Evolutionary conservation across 1,140 invertebrate genomes (phyloP).

Genomic region (Heliconius himera): DNA sequence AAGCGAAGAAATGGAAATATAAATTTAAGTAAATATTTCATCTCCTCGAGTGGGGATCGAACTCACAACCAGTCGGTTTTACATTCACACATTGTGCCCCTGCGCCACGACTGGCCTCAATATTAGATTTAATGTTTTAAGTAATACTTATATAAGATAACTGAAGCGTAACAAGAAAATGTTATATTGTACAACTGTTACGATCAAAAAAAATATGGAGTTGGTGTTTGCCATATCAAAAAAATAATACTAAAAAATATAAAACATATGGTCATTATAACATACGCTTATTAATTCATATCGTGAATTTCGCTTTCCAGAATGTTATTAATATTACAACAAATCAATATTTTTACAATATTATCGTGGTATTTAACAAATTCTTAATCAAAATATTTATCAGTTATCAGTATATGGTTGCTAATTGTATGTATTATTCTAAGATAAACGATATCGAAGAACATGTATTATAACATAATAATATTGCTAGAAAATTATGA

Average conservation of each 20-base stretch:
- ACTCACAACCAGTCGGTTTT: no score
- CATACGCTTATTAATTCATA: background rate
- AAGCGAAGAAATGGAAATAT: no score
- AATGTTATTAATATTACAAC: background rate
- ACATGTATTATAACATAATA: background rate
- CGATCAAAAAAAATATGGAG: background rate
- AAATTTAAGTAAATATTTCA: no score
- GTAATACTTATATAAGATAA: no score
- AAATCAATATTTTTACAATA: background rate
- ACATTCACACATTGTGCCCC: no score
- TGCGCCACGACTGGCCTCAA: no score
- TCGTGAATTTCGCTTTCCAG: background rate
- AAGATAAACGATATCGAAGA: background rate
- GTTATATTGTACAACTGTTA: no score
- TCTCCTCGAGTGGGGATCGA: no score
- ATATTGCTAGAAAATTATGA: background rate
- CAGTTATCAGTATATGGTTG: background rate
- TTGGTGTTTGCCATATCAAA: background rate
- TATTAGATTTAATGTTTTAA: no score
- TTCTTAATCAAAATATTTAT: background rate
- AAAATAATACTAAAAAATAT: no score
- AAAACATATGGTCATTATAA: background rate
- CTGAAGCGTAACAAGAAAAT: no score
- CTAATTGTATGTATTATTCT: background rate
- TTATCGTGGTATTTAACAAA: background rate